Evolutionary conservation across 2,888 invertebrate species (phyloP), one percentile per base, ranked within the genome.

Genomic region (Rhogogaster chlorosoma): DNA sequence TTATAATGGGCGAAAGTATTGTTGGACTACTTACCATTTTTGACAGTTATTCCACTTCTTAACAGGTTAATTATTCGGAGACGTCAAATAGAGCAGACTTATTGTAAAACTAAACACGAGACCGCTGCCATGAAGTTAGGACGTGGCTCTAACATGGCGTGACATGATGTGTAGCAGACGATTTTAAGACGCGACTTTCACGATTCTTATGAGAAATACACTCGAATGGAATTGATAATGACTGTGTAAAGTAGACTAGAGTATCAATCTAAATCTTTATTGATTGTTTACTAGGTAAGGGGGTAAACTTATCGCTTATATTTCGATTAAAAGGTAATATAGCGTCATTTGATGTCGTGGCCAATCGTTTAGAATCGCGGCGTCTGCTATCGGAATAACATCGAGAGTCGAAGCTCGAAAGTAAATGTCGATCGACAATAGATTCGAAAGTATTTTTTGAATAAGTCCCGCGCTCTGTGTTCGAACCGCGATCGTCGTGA

Each of bases 91-190:
- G 32, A 86, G 86, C 71, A 86, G 83, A 86, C 77, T 82, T 84
- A 83, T 83, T 10, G 53, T 84, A 84, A 85, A 88, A 78, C 84
- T 84, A 90, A 90, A 90, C 89, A 89, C 89, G 89, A 89, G 84
- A 87, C 88, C 88, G 88, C 89, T 88, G 89, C 90, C 88, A 89
- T 91, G 88, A 91, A 91, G 90, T 91, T 90, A 88, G 87, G 91
- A 91, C 91, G 91, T 91, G 91, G 91, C 91, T 88, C 75, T 83
- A 87, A 86, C 84, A 87, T 84, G 84, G 83, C 83, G 83, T 45
- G 49, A 61, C 83, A 61, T 80, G 29, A 22, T 29, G 18, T 42
- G 53, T 38, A 80, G 80, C 57, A 57, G 80, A 80, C 80, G 61
- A 36, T 57, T 38, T 61, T 49, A 22, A 12, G 57, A 78, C 32